A percentile compares a stretch with the other conserved stretches of the same genome.
These are phyloP conservation scores for Rhegmatorhina hoffmannsi DNA, from an alignment of 2,113 vertebrate species.

Conservation along the genomic window DNA sequence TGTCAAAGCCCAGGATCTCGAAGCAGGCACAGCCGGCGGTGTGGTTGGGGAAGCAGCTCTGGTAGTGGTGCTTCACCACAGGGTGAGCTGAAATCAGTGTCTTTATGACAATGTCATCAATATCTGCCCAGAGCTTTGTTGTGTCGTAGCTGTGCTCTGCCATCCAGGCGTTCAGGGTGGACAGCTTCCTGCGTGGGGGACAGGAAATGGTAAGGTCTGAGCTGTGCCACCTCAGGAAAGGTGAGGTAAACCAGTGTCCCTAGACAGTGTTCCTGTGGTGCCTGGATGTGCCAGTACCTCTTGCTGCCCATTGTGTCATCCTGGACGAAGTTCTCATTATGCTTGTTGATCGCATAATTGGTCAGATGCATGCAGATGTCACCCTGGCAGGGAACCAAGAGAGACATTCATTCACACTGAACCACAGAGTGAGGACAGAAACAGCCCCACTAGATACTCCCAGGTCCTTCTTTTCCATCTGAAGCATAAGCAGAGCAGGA, in stretches of 20 bases:
- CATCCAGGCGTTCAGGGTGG: slow-evolving; percentile 77
- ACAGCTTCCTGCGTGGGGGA: slow-evolving; percentile 76
- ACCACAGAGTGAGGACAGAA: background rate
- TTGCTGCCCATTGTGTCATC: slow-evolving; percentile 77
- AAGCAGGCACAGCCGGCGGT: slow-evolving; percentile 75
- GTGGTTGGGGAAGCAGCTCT: slow-evolving; percentile 77
- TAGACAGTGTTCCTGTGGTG: background rate
- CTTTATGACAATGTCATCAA: slow-evolving; percentile 80
- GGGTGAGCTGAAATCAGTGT: slow-evolving; percentile 79
- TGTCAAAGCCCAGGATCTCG: slow-evolving; percentile 83
- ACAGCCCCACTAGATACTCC: background rate
- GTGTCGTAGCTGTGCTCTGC: slow-evolving; percentile 61
- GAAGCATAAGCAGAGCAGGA: background rate
- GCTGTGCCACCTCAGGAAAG: background rate
- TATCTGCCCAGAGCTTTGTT: slow-evolving; percentile 72
- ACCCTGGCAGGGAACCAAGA: slow-evolving; percentile 51
- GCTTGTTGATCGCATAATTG: slow-evolving; percentile 83
- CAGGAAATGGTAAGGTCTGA: background rate
- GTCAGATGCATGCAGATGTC: slow-evolving; percentile 83
- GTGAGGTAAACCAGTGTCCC: background rate
- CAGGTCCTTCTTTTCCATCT: background rate
- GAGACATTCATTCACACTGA: background rate
- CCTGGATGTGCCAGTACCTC: slow-evolving; percentile 66
- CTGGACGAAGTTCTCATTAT: slow-evolving; percentile 74
- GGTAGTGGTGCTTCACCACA: slow-evolving; percentile 80